phyloP scores from a whole-genome alignment of 2,113 vertebrate species.

The Uria lomvia region DNA sequence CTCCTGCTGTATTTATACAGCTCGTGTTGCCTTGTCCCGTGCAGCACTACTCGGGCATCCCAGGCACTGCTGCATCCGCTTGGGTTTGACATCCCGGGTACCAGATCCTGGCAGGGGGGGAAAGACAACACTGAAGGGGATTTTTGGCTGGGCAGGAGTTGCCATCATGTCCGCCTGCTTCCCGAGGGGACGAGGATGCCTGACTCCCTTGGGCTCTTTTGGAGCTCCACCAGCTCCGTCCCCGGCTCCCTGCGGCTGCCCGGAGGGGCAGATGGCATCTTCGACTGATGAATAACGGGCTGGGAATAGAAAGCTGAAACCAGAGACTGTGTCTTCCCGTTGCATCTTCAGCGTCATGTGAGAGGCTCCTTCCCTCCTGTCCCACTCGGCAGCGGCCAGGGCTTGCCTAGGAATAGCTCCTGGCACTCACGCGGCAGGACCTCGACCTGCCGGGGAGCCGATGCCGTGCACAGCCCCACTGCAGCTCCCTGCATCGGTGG shows the following conservation, averaged over 20 bases:
- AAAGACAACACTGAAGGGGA: not conserved
- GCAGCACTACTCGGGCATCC: not conserved
- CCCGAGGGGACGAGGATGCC: not conserved
- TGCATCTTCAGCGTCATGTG: conserved; percentile 47
- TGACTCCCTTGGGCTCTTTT: not conserved
- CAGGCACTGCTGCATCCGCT: fast-evolving
- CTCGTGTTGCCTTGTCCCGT: not conserved
- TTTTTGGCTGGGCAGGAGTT: not conserved
- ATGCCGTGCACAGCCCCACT: not conserved
- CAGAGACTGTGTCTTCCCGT: not conserved
- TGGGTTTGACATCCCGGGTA: not conserved
- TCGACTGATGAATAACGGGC: conserved; percentile 47
- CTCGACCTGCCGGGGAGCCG: not conserved
- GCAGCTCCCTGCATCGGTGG: not conserved
- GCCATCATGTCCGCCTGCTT: not conserved
- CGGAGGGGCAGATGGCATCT: conserved; percentile 48
- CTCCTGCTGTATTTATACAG: not conserved
- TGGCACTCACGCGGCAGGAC: not conserved
- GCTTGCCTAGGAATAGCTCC: conserved; percentile 43
- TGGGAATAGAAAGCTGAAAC: conserved; percentile 60
- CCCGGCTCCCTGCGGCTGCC: not conserved
- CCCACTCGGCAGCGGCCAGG: not conserved
- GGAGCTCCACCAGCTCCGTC: not conserved
- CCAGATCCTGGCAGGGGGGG: fast-evolving
- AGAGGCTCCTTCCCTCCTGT: conserved; percentile 33